phyloP scores from a whole-genome alignment of 1,140 invertebrate genomes.

The Geopemphigus sp. region DNA sequence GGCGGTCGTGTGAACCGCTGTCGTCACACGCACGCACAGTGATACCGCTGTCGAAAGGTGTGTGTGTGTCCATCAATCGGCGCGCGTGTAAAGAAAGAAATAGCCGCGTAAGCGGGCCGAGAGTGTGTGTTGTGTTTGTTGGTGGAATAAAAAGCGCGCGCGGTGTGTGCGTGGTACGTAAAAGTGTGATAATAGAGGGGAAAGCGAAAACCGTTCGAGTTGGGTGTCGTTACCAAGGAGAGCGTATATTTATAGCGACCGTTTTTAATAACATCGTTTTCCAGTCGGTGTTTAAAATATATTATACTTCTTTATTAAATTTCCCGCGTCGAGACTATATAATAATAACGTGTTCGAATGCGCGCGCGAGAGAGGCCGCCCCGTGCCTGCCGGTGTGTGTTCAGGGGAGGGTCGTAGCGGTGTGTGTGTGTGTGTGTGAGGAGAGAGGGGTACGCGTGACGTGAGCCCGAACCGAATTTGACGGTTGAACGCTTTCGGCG shows the following conservation, averaged over 20 bases:
- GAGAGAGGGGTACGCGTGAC: neutral
- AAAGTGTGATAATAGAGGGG: neutral
- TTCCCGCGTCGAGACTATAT: neutral
- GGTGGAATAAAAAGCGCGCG: too few species aligned
- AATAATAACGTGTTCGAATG: constrained; percentile 31
- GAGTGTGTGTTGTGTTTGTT: too few species aligned
- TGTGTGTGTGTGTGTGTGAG: too few species aligned
- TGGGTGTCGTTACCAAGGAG: too few species aligned
- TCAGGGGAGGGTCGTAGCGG: neutral
- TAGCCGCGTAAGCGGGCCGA: too few species aligned
- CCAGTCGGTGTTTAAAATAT: constrained; percentile 40
- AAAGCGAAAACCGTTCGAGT: neutral
- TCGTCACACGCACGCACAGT: neutral
- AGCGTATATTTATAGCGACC: neutral
- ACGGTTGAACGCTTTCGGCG: constrained; percentile 36
- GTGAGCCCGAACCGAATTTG: constrained; percentile 34
- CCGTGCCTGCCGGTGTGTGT: too few species aligned
- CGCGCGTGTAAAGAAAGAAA: neutral
- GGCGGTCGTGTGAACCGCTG: neutral
- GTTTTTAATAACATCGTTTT: constrained; percentile 41
- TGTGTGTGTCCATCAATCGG: constrained; percentile 4
- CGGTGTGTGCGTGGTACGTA: neutral
- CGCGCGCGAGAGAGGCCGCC: neutral
- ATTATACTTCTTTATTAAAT: constrained; percentile 40
- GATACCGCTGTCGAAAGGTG: neutral